Evolutionary conservation across 23 tunicate species (phyloP), one percentile per base, ranked within the genome.

Genomic region (Diplosoma virens): DNA sequence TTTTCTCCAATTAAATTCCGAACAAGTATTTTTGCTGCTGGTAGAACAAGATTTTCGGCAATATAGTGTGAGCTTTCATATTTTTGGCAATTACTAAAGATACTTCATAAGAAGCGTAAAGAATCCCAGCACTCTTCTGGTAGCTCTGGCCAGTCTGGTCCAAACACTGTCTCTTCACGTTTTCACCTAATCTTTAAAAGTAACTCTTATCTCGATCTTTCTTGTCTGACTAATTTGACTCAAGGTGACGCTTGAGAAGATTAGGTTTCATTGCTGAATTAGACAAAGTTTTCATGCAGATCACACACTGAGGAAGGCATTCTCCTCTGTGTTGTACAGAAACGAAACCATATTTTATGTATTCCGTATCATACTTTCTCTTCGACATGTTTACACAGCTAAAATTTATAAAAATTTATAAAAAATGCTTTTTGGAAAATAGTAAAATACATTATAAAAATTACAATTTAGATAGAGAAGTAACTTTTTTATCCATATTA

Each of bases 11-110:
- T 72, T 60, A 81, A 26, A 48, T 67, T 30, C 65, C 58, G 78
- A 28, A 81, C 86, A 31, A 81, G 54, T 41, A 73, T 58, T 59
- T 81, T 81, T 81, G 80, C 86, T 65, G 84, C 84, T 47, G 84
- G 84, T 75, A 80, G 25, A 50, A 80, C 58, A 77, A 83, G 88
- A 54, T 83, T 78, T 82, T 83, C 83, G 25, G 82, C 88, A 55
- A 55, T 20, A n/a, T n/a, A 55, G 63, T 55, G 63, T 55, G 63
- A 55, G 63, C 63, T 55, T 55, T 55, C 63, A 55, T 55, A 55
- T 55, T 55, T 55, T 55, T 55, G 63, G 63, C 21, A 55, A 55
- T 55, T 55, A 55, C 25, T 20, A 55, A 55, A 55, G 63, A 55
- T 55, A 55, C 63, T 55, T 55, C 63, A 55, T 55, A 55, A 55